Evolutionary conservation across 2,797 vertebrate genomes (phyloP).

Genomic region (Sparus aurata): DNA sequence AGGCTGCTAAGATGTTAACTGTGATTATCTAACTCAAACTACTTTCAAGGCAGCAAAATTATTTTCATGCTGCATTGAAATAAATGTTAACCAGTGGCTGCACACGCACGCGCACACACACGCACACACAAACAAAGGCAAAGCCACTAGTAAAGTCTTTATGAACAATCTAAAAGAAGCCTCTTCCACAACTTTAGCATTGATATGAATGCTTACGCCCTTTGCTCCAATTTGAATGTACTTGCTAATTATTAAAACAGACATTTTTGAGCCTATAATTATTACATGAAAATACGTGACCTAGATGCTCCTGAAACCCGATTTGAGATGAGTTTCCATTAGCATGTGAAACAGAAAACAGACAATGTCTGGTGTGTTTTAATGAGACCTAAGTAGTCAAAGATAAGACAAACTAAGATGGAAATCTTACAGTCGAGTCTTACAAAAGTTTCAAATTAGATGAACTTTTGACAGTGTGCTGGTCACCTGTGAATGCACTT

Average conservation of each 20-base stretch:
- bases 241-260: constrained; percentile 34
- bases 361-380: constrained; percentile 33
- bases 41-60: neutral
- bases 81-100: neutral
- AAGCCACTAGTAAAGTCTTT: neutral
- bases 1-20: neutral
- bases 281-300: constrained; percentile 32
- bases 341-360: constrained; percentile 40
- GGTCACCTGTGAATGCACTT: constrained; percentile 53
- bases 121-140: neutral
- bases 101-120: too few species aligned
- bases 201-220: constrained; percentile 24
- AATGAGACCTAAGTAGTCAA: constrained; percentile 31
- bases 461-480: constrained; percentile 39
- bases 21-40: neutral
- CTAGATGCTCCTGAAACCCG: constrained; percentile 24
- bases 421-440: constrained; percentile 30
- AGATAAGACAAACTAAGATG: constrained; percentile 26
- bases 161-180: constrained; percentile 9
- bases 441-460: constrained; percentile 25
- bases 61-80: neutral
- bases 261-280: constrained; percentile 36
- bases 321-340: constrained; percentile 1
- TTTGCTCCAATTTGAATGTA: constrained; percentile 39
- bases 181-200: neutral